phyloP scores from a whole-genome alignment of 1,140 invertebrate species.

The Brachionus calyciflorus region DNA sequence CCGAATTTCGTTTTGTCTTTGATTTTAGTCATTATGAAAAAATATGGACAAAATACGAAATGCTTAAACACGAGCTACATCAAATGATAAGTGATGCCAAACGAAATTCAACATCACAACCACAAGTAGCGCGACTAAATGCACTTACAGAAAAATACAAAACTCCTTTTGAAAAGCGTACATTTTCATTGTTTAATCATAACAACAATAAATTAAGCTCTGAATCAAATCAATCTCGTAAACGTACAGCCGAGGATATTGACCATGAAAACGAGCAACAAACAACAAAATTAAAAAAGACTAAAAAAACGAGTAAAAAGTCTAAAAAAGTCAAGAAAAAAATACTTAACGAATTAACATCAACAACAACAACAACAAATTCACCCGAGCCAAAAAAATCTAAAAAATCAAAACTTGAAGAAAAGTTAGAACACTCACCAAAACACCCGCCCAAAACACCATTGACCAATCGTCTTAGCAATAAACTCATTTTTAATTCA shows the following conservation, averaged over 20 bases:
- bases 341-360: too few species aligned
- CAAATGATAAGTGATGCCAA: background rate
- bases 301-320: background rate
- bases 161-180: constrained; percentile 2
- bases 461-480: constrained; percentile 3
- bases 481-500: background rate
- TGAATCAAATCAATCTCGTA: background rate
- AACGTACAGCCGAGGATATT: background rate
- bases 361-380: too few species aligned
- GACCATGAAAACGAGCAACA: background rate
- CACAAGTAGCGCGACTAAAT: background rate
- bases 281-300: background rate
- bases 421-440: background rate
- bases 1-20: background rate
- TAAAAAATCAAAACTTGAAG: background rate
- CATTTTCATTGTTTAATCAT: background rate
- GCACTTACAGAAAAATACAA: background rate
- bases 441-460: constrained; percentile 14
- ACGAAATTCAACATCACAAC: background rate
- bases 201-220: background rate
- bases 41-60: background rate
- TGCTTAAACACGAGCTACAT: background rate
- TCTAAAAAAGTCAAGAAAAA: background rate
- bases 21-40: background rate
- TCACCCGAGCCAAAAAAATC: too few species aligned